These are phyloP conservation scores for Australoheros scitulus DNA, from an alignment of 2,113 vertebrate species.

Conservation along the genomic window DNA sequence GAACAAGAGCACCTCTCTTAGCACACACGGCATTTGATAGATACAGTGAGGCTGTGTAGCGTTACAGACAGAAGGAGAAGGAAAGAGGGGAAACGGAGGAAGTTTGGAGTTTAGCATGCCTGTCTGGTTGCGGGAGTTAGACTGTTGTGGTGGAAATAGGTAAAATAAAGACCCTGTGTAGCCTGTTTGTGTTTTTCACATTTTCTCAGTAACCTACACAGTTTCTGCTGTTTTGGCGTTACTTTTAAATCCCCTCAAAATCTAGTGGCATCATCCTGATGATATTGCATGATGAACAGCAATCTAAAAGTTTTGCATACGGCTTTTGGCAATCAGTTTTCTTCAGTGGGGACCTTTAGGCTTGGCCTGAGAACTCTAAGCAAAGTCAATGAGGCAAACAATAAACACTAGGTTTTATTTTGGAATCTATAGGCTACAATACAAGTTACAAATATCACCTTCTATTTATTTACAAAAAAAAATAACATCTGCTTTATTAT, in stretches of 20 bases:
- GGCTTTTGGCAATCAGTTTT: not conserved
- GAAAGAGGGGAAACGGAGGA: not conserved
- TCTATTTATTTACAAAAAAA: not conserved
- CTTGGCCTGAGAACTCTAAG: not conserved
- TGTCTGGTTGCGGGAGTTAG: conserved; percentile 4
- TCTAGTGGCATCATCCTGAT: not conserved
- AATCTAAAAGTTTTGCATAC: not conserved
- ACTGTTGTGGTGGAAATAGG: not conserved
- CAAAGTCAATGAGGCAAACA: not conserved
- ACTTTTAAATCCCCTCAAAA: not conserved
- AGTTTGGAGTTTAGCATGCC: not conserved
- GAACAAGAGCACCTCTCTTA: conserved; percentile 56
- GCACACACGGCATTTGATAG: conserved; percentile 38
- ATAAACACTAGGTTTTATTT: not conserved
- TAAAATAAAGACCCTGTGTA: not conserved
- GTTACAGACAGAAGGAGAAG: conserved; percentile 1
- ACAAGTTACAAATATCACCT: not conserved
- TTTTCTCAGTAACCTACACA: not conserved
- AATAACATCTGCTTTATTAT: not conserved
- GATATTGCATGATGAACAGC: not conserved
- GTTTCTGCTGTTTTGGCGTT: not conserved
- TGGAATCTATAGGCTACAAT: too few relatives aligned
- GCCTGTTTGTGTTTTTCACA: not conserved
- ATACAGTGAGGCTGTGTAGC: conserved; percentile 36
- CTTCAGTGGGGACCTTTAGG: not conserved